Conservation (phyloP, 2,888 invertebrate genomes). For the Drosophila greeni region DNA sequence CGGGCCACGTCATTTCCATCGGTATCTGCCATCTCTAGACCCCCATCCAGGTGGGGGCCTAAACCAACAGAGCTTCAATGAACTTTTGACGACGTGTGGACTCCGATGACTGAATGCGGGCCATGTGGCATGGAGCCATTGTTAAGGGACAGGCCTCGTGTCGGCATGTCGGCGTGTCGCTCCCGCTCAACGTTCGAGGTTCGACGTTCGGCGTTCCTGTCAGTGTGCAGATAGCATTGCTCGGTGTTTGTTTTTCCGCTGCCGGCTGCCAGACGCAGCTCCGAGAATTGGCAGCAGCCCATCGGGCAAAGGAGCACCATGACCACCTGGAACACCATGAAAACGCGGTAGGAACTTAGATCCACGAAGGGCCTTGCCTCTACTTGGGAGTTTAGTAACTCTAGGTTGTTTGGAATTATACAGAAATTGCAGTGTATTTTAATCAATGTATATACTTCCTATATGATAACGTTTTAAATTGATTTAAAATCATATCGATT, state of each 20-base stretch:
- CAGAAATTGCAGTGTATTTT: too few relatives aligned
- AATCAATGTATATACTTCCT: not conserved
- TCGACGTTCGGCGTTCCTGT: slow-evolving; percentile 48
- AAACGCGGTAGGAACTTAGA: slow-evolving; percentile 64
- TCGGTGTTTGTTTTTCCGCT: slow-evolving; percentile 65
- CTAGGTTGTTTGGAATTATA: not conserved
- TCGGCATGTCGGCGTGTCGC: slow-evolving; percentile 51
- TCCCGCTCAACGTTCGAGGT: slow-evolving; percentile 25
- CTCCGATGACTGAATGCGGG: slow-evolving; percentile 17
- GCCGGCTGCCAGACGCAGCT: slow-evolving; percentile 47
- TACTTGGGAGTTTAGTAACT: not conserved
- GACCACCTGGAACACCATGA: slow-evolving; percentile 74
- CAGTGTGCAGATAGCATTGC: slow-evolving; percentile 69
- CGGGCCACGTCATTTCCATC: not conserved
- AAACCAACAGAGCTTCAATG: slow-evolving; percentile 65
- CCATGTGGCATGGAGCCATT: slow-evolving; percentile 1
- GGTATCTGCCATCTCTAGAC: slow-evolving; percentile 31
- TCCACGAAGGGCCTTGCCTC: not conserved
- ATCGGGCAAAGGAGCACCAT: slow-evolving; percentile 39
- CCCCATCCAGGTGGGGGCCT: slow-evolving; percentile 19
- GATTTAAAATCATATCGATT: not conserved
- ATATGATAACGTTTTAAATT: not conserved
- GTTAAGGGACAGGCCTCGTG: slow-evolving; percentile 54
- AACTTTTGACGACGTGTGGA: slow-evolving; percentile 57
- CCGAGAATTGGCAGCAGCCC: slow-evolving; percentile 8